Evolutionary conservation across 2,888 invertebrate genomes (phyloP).

Genomic region (Epiblema foenella): DNA sequence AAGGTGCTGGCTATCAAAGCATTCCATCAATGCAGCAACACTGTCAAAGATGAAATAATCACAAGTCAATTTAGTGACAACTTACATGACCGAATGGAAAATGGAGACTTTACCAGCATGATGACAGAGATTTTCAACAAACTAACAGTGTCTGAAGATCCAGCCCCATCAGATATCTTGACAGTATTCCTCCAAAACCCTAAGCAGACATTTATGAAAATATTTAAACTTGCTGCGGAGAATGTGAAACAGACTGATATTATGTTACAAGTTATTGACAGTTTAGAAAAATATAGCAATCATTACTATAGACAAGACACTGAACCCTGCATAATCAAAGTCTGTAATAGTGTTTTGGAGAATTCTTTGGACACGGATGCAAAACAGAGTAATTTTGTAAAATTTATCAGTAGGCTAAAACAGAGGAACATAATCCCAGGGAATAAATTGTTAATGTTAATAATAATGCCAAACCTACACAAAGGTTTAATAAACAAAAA

Average conservation of each 20-base stretch:
- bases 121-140: slow-evolving; percentile 74
- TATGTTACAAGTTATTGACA: slow-evolving; percentile 67
- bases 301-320: slow-evolving; percentile 69
- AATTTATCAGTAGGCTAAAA: slow-evolving; percentile 66
- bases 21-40: slow-evolving; percentile 61
- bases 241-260: slow-evolving; percentile 65
- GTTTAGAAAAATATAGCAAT: slow-evolving; percentile 64
- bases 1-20: slow-evolving; percentile 59
- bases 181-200: slow-evolving; percentile 73
- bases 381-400: slow-evolving; percentile 62
- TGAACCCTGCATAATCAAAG: slow-evolving; percentile 65
- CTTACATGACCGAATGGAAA: slow-evolving; percentile 59
- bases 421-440: slow-evolving; percentile 58
- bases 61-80: slow-evolving; percentile 61
- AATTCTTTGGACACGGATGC: slow-evolving; percentile 56
- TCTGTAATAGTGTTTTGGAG: slow-evolving; percentile 59
- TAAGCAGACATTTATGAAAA: slow-evolving; percentile 62
- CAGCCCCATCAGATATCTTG: slow-evolving; percentile 64
- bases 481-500: slow-evolving; percentile 63
- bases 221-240: slow-evolving; percentile 67
- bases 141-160: slow-evolving; percentile 59
- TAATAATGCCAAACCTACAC: slow-evolving; percentile 74
- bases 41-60: slow-evolving; percentile 61
- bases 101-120: slow-evolving; percentile 56
- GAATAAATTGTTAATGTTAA: slow-evolving; percentile 64